Evolutionary conservation across 2,888 invertebrate species (phyloP).

Genomic region (Hydraecia micacea): DNA sequence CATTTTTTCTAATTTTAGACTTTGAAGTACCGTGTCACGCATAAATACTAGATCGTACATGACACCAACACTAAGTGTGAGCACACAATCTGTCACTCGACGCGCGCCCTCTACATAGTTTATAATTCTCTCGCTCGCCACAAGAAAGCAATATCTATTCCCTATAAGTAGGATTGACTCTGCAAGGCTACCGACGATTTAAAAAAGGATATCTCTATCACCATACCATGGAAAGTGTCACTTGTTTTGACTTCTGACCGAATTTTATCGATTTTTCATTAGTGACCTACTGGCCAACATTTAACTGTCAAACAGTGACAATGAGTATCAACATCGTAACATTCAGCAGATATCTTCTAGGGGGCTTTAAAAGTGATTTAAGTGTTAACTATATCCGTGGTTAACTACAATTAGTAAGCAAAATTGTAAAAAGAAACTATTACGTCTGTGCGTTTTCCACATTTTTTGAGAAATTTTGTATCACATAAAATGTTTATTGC

Average conservation of each 20-base stretch:
- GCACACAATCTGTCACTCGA: neutral
- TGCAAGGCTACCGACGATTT: neutral
- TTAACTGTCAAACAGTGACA: conserved; percentile 24
- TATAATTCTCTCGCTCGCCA: neutral
- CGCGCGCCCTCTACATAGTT: neutral
- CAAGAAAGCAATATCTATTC: neutral
- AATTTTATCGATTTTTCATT: conserved; percentile 41
- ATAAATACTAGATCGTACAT: conserved; percentile 26
- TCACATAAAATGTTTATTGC: neutral
- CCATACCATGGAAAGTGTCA: neutral
- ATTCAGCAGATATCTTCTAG: neutral
- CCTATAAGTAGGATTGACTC: neutral
- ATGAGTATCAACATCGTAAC: neutral
- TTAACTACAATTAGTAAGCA: neutral
- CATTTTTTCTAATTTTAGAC: neutral
- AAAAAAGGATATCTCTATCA: neutral
- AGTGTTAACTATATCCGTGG: neutral
- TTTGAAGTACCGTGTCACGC: neutral
- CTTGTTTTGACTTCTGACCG: conserved; percentile 25
- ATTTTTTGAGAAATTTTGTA: neutral
- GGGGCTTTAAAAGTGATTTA: neutral
- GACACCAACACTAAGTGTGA: neutral
- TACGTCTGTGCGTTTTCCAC: neutral
- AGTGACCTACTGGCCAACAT: conserved; percentile 49
- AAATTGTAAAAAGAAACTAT: neutral